Base-by-base conservation (phyloP, 23 tunicate species). In the Aplidium turbinatum region DNA sequence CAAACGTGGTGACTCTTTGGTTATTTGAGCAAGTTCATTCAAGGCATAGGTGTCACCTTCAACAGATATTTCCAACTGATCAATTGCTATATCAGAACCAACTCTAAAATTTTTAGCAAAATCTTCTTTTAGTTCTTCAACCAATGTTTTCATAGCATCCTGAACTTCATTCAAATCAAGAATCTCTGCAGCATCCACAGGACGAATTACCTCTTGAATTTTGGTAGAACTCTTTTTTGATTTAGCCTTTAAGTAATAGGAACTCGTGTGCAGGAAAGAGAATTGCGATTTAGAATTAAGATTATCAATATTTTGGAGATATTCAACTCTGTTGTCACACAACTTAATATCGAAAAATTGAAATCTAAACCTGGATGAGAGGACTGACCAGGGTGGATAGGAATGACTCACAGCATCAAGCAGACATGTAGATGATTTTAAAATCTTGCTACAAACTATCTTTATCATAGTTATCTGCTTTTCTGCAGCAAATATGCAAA, bases 111-210 rank as follows among this genome's bases (percentile, higher is more conserved):
- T 58, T 36, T 76, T 70, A 2, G 63, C 47, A 67, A 38, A 84
- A 31, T 75, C 73, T 19, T 56, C 56, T 39, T 76, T 66, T 11
- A 84, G 58, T 28, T 65, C 7, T 9, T 63, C 60, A 23, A 84
- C 57, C n/a, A n/a, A 33, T 3, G 57, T 48, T 31, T 47, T 50
- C 82, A 84, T 66, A 13, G 54, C 38, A 46, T 66, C 20, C 31
- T 74, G 76, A 1, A 84, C 71, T 38, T 50, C 75, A 35, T 32
- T 34, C 32, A 84, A 69, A 76, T 84, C 90, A 1, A 84, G 5
- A 13, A 75, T 63, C 18, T 84, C 77, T 25, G 68, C 77, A 22
- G 82, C 90, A 84, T 84, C 90, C 11, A 20, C 34, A 36, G 82
- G 70, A 25, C 81, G 54, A 22, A 84, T 67, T 1, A 84, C 20